A percentile compares a stretch with the other conserved stretches of the same genome.
Conservation (phyloP, 2,797 vertebrate species). For the Echiichthys vipera region DNA sequence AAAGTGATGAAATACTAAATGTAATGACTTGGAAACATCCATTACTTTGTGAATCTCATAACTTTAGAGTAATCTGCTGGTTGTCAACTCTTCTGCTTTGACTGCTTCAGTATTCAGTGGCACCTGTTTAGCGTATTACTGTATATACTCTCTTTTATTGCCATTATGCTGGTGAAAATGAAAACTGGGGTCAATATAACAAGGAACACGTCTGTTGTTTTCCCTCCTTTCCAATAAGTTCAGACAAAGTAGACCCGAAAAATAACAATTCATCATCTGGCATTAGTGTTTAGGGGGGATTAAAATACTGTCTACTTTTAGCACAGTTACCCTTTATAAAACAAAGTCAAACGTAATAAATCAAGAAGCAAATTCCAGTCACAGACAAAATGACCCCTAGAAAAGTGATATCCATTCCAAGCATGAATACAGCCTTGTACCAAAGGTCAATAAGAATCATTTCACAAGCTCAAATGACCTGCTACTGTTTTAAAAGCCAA, state of each 20-base stretch:
- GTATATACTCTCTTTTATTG: constrained; percentile 37
- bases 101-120: constrained; percentile 51
- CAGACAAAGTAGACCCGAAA: constrained; percentile 38
- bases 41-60: constrained; percentile 43
- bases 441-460: constrained; percentile 23
- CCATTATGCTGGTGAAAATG: constrained; percentile 45
- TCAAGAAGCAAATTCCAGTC: constrained; percentile 2
- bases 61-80: constrained; percentile 47
- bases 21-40: constrained; percentile 57
- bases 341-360: constrained; percentile 20
- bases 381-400: background rate
- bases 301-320: constrained; percentile 20
- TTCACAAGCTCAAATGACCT: constrained; percentile 7
- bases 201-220: constrained; percentile 23
- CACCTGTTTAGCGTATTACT: constrained; percentile 56
- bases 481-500: constrained; percentile 1
- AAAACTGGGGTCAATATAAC: constrained; percentile 29
- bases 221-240: constrained; percentile 41
- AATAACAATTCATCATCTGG: constrained; percentile 42
- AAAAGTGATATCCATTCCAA: background rate
- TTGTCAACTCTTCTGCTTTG: constrained; percentile 43
- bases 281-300: constrained; percentile 10
- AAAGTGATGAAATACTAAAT: constrained; percentile 52
- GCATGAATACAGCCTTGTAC: constrained; percentile 11
- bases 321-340: constrained; percentile 7